Base-by-base conservation (phyloP, 2,888 invertebrate genomes). In the Cephus sareptanus region DNA sequence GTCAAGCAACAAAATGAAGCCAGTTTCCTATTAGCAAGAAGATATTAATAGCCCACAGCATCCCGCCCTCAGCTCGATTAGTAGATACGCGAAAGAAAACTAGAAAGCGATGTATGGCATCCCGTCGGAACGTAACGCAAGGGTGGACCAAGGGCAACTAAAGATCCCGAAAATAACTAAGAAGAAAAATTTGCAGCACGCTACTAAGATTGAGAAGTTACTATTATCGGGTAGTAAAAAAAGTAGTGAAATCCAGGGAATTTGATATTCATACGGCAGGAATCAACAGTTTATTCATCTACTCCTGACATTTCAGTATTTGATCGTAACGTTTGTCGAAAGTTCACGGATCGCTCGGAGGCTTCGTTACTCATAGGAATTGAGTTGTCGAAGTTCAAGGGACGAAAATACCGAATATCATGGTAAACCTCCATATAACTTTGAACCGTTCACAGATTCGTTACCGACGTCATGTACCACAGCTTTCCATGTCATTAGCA, bases 201-300 rank as follows among this genome's bases (percentile, higher is more conserved):
- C 9, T 56, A 56, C 9, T 9, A 1, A 23, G 0, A 23, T 56
- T 2, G 2, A 56, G 56, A 56, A 4, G 23, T 4, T 15, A 56
- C 23, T 23, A 9, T 23, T 56, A 35, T 12, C 35, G 23, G 9
- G 1, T 23, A 76, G 13, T 71, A 12, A 31, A 70, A 70, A 75
- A n/a, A 33, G 33, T 35, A 37, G 35, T n/a, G 74, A 76, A 80
- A 83, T 76, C 75, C 33, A 79, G 79, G 77, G 77, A 77, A 81
- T 82, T 83, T 80, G 77, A 75, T 35, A 73, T 80, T 79, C 77
- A 79, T 79, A 70, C 80, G 79, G 68, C 76, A 75, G 83, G 83
- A 85, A 84, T 84, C 85, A 85, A 85, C 84, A 85, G 83, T 85
- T 85, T 85, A 84, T 82, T 83, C 77, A 83, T 31, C 77, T 71